A percentile compares a stretch with the other conserved stretches of the same genome.
Evolutionary conservation across 2,888 invertebrate species (phyloP).

Genomic region (Stegana nigrithorax): DNA sequence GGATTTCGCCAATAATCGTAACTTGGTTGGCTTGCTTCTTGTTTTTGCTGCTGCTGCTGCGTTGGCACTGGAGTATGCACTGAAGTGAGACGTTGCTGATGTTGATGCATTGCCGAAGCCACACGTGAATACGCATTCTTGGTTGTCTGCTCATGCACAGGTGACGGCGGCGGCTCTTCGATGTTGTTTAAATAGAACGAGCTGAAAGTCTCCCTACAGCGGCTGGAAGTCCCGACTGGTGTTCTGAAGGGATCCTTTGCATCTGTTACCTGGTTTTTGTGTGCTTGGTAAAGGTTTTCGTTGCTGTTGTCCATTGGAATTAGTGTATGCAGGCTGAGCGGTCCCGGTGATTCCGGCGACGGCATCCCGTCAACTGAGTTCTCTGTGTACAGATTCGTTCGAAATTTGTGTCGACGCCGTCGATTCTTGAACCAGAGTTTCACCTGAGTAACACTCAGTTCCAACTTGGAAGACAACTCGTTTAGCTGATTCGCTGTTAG

Average conservation of each 20-base stretch:
- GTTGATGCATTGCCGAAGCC: too few relatives aligned
- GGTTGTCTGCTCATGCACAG: constrained; percentile 32
- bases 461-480: constrained; percentile 52
- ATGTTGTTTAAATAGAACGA: constrained; percentile 49
- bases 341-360: constrained; percentile 49
- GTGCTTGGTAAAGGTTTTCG: constrained; percentile 50
- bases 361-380: constrained; percentile 48
- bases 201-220: constrained; percentile 45
- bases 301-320: constrained; percentile 34
- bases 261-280: too few relatives aligned
- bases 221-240: too few relatives aligned
- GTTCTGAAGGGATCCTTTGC: too few relatives aligned
- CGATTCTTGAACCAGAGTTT: constrained; percentile 64
- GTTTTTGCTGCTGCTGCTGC: constrained; percentile 20
- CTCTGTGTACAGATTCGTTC: constrained; percentile 50
- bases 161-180: constrained; percentile 8
- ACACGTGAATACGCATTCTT: too few relatives aligned
- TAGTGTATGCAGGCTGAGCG: constrained; percentile 47
- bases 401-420: constrained; percentile 56
- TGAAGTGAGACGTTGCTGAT: too few relatives aligned
- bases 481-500: constrained; percentile 50
- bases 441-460: constrained; percentile 52
- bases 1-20: too few relatives aligned
- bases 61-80: constrained; percentile 33
- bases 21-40: too few relatives aligned